Evolutionary conservation across 1,140 invertebrate species (phyloP), one percentile per base, ranked within the genome.

Genomic region (Brachionus angularis): DNA sequence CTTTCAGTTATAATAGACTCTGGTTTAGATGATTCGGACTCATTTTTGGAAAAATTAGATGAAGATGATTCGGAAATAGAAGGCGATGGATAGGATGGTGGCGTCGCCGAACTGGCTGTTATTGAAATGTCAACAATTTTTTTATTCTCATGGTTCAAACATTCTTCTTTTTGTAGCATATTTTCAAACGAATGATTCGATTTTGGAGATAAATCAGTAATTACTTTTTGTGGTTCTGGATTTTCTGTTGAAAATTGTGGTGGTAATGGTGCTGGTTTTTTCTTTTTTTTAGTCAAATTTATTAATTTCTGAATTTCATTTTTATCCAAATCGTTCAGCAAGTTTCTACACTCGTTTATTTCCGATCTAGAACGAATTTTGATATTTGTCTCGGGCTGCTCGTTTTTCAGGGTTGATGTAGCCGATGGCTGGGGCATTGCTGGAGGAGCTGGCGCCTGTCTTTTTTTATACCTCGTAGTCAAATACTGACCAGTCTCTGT

Each of bases 261-360:
- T 67, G 62, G 62, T 21, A 50, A 50, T 3, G 62, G 62, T 47
- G 62, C 62, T 16, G 47, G 31, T 47, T 50, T 46, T 46, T 46
- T 67, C 29, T 67, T 67, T 21, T 67, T 50, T 67, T 46, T 67
- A 18, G 62, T 67, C 29, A 67, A 47, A 25, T 8, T 10, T 18
- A 47, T 47, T 21, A 67, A 23, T 67, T 25, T 67, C 3, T 67
- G 21, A 5, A 58, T 23, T 12, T 31, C 36, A 39, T 58, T 18
- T 39, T 14, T 2, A 33, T 58, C 53, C 16, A 58, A 39, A 39
- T 58, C 53, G 10, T 5, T 36, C 62, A 50, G 23, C 10, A 7
- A 3, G 31, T 47, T 67, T 67, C 62, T 46, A 21, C 14, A 42
- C 16, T 42, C 23, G 44, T 67, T n/a, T 21, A 47, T 12, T 21